Evolutionary conservation across 30 jellyfish, hydroid and myxozoan species (phyloP), one percentile per base, ranked within the genome.

Genomic region (Hydractinia echinata): DNA sequence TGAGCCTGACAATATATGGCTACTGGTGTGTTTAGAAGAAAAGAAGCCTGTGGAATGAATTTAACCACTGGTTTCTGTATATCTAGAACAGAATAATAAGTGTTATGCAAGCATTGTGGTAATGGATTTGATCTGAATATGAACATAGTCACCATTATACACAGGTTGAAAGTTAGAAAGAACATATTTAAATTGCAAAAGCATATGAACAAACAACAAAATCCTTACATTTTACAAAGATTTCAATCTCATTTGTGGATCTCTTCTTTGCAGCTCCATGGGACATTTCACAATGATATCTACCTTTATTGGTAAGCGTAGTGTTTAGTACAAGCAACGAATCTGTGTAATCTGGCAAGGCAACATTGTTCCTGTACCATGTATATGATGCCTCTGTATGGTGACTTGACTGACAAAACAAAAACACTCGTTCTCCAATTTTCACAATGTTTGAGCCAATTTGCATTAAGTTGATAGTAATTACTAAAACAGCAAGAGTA

Each of bases 391-490:
- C 69, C 30, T 62, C 49, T 20, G 70, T 80, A 8, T 67, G n/a
- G 66, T 9, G 52, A 14, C 84, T 21, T 50, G 67, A 11, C 11
- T 80, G 84, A 61, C 87, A 80, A 56, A 80, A 62, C 83, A 80
- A 44, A 39, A 80, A 16, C 16, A 80, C 50, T 61, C 51, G 56
- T 66, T 80, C 87, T 48, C 83, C 85, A 8, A 67, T 61, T 18
- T 80, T 67, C 7, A 67, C 67, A 21, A 7, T 53, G 10, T 21
- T 8, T 30, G 39, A n/a, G 16, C 84, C 73, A 39, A 61, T 9
- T 5, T 62, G 70, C 49, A 60, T 11, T 8, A 60, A 67, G 4
- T 20, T 61, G 15, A 80, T 50, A 16, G 51, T 66, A n/a, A 60
- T 62, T 19, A 14, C 83, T 60, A 10, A 76, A 50, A 76, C 16